These are phyloP conservation scores for Poicephalus gulielmi DNA, from an alignment of 2,113 vertebrate genomes.

Conservation along the genomic window DNA sequence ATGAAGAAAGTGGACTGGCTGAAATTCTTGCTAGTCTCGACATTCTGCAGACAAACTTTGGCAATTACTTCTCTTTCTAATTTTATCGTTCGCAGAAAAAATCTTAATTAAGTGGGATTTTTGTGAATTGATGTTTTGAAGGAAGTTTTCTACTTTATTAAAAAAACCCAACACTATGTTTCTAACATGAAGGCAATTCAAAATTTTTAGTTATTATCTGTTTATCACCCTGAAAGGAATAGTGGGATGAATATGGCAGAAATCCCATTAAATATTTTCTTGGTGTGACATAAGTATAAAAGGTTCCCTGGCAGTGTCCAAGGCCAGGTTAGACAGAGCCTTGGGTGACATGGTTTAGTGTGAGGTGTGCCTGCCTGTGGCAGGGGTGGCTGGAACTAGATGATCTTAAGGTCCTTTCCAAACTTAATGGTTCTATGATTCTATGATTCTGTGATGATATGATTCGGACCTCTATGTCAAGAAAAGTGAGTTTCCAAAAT, in stretches of 20 bases:
- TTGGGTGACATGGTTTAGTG: neutral
- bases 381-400: neutral
- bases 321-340: neutral
- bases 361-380: neutral
- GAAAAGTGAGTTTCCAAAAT: neutral
- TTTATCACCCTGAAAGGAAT: neutral
- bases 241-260: neutral
- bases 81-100: neutral
- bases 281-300: neutral
- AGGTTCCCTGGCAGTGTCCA: neutral
- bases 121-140: neutral
- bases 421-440: neutral
- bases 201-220: neutral
- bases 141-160: neutral
- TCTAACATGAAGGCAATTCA: neutral
- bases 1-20: accelerated
- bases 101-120: neutral
- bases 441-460: neutral
- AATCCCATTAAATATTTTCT: neutral
- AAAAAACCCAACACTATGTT: neutral
- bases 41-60: neutral
- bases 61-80: neutral
- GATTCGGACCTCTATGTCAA: neutral
- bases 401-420: neutral
- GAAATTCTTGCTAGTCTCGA: neutral